phyloP scores from a whole-genome alignment of 2,888 invertebrate species.

The Drosophila birchii region DNA sequence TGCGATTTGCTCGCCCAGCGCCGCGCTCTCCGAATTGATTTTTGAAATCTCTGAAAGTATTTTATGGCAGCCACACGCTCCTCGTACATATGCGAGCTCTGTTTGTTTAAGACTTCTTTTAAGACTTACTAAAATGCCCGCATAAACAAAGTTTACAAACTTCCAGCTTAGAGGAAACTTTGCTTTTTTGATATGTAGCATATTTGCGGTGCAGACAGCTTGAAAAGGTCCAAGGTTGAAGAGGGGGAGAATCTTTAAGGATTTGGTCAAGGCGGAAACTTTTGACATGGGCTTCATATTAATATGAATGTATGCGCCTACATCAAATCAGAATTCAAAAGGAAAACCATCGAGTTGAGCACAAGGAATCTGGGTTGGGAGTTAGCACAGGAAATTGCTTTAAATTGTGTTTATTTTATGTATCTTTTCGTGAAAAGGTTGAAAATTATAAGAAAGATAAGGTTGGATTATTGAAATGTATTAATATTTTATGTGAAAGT shows the following conservation, averaged over 20 bases:
- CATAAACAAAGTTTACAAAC: constrained; percentile 14
- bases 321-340: background rate
- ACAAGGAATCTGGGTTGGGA: background rate
- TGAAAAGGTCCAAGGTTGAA: background rate
- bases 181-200: constrained; percentile 13
- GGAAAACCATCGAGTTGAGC: background rate
- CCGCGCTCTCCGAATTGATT: constrained; percentile 34
- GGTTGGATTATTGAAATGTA: background rate
- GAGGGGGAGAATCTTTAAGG: constrained; percentile 7
- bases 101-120: constrained; percentile 9
- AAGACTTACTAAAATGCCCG: constrained; percentile 21
- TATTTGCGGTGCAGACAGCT: constrained; percentile 31
- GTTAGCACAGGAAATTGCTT: background rate
- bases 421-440: background rate
- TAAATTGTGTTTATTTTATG: background rate
- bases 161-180: constrained; percentile 25
- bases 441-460: background rate
- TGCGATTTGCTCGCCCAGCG: constrained; percentile 35
- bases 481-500: background rate
- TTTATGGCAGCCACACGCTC: constrained; percentile 15
- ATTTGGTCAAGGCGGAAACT: constrained; percentile 24
- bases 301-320: constrained; percentile 20
- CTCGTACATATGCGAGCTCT: constrained; percentile 2
- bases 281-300: constrained; percentile 25
- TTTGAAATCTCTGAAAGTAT: constrained; percentile 33